Conservation (phyloP, 2,797 vertebrate genomes). For the Oreonectes daqikongensis region DNA sequence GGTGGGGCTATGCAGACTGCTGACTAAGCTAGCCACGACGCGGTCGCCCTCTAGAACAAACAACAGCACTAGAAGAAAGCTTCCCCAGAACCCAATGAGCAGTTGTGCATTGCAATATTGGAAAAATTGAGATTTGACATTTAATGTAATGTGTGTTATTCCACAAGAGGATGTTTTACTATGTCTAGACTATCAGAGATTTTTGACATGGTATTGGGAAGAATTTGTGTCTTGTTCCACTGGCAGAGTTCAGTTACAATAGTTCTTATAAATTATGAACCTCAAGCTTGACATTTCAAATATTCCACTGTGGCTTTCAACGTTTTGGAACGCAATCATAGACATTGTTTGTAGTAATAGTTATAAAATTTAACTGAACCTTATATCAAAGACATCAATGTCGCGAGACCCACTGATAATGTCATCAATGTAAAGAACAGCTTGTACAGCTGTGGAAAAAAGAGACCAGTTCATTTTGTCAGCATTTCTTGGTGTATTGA, state of each 20-base stretch:
- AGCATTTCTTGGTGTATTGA: too few relatives aligned
- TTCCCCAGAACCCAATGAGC: slow-evolving; percentile 48
- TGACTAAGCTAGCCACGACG: slow-evolving; percentile 57
- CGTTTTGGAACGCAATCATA: neutral
- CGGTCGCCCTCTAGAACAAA: slow-evolving; percentile 58
- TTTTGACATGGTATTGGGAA: slow-evolving; percentile 1
- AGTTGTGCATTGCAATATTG: slow-evolving; percentile 14
- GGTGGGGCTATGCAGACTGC: slow-evolving; percentile 61
- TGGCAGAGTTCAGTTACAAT: neutral
- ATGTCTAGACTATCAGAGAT: neutral
- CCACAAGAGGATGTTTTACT: neutral
- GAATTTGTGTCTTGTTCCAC: neutral
- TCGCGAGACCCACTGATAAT: neutral
- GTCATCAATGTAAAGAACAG: neutral
- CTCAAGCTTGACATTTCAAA: slow-evolving; percentile 1
- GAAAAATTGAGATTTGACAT: slow-evolving; percentile 13
- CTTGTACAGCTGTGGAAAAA: too few relatives aligned
- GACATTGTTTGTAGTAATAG: neutral
- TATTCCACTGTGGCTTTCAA: neutral
- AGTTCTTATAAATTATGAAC: neutral
- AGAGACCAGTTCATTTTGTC: too few relatives aligned
- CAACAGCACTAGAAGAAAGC: slow-evolving; percentile 54
- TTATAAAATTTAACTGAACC: neutral
- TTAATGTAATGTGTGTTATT: slow-evolving; percentile 28
- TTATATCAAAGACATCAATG: neutral